Base-by-base conservation (phyloP, 2,888 invertebrate genomes). In the Athalia circularis region DNA sequence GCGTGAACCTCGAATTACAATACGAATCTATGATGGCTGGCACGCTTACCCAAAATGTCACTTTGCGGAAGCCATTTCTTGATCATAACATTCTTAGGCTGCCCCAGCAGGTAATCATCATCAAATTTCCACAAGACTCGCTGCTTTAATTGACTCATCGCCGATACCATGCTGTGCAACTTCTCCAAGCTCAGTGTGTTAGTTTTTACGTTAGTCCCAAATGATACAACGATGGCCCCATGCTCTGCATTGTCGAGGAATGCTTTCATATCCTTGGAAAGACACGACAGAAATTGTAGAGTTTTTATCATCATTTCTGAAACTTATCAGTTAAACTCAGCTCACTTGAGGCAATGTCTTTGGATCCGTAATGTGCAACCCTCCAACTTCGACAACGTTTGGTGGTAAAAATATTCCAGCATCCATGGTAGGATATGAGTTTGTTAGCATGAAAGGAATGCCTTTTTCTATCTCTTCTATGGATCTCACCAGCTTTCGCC, bases 101-200 rank as follows among this genome's bases (percentile, higher is more conserved):
- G 11, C 4, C 59, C 4, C 13, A 3, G 6, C 59, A 72, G 59
- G 5, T 57, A n/a, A 48, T 59, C 57, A 13, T 70, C n/a, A 29
- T 83, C 82, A 47, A 81, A 70, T 15, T 84, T 84, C 83, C 83
- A 84, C 6, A 84, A 65, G 3, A 82, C 67, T 75, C 80, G 79
- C 54, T 80, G 80, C 5, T 77, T 80, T 0, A 80, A 13, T 45
- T 76, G 77, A 0, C 77, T 62, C 1, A 81, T n/a, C 64, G 67
- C 79, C 0, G 11, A 64, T n/a, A 72, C 47, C 45, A 72, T 59
- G 0, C 47, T 47, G 7, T 59, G 29, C 7, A 72, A 47, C 47
- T 15, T 59, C 4, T 72, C 47, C 13, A 59, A 15, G 8, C 59
- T 52, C 43, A 59, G 9, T 43, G 29, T 4, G 15, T 9, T 13